These are phyloP conservation scores for Marmota monax DNA, from an alignment of 2,113 vertebrate genomes.

Conservation along the genomic window DNA sequence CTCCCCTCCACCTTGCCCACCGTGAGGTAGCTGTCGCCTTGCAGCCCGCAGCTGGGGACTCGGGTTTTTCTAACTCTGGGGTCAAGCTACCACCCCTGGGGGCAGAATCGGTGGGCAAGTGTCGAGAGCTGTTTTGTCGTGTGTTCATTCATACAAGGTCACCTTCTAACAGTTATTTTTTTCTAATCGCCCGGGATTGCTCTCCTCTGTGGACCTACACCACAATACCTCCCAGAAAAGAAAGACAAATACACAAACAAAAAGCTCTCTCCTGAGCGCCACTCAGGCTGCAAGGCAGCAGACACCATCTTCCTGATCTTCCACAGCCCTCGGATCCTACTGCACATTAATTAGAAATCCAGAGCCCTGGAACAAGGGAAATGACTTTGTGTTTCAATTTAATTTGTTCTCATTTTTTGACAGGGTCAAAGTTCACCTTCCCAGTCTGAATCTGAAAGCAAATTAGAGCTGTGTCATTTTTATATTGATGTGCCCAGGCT, in stretches of 20 bases:
- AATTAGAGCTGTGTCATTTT: slow-evolving; percentile 69
- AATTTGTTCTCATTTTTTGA: slow-evolving; percentile 81
- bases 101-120: neutral
- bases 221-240: slow-evolving; percentile 13
- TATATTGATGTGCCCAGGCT: slow-evolving; percentile 54
- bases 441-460: slow-evolving; percentile 74
- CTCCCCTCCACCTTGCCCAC: neutral
- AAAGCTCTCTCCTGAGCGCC: neutral
- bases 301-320: neutral
- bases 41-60: neutral
- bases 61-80: neutral
- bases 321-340: neutral
- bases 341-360: slow-evolving; percentile 69
- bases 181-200: neutral
- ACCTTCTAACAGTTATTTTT: slow-evolving; percentile 51
- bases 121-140: neutral
- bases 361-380: slow-evolving; percentile 63
- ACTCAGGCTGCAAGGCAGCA: neutral
- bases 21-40: neutral
- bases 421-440: slow-evolving; percentile 74
- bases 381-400: slow-evolving; percentile 78
- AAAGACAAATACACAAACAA: neutral
- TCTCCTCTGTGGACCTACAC: neutral
- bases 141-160: slow-evolving; percentile 36
- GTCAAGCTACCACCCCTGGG: neutral